Percentiles rank a stretch among this genome's conserved stretches.
Evolutionary conservation across 1,140 invertebrate species (phyloP).

Genomic region (Paraescarpia echinospica): DNA sequence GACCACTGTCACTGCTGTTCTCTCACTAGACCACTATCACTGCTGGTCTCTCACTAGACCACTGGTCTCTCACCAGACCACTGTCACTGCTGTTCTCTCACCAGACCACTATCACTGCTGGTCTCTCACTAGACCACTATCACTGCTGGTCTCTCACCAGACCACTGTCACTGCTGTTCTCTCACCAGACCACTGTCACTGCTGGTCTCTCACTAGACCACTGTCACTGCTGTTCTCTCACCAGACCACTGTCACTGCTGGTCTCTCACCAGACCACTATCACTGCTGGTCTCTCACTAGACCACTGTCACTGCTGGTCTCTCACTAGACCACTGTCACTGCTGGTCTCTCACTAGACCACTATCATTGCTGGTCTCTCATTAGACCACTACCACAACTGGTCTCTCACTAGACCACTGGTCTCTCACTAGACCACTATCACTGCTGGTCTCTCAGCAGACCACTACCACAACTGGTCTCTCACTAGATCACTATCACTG

Average conservation of each 20-base stretch:
- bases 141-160: too few relatives aligned
- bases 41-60: not conserved
- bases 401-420: not conserved
- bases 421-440: not conserved
- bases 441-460: not conserved
- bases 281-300: not conserved
- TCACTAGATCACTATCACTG: not conserved
- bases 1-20: too few relatives aligned
- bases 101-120: not conserved
- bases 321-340: too few relatives aligned
- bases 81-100: not conserved
- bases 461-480: not conserved
- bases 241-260: not conserved
- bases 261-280: not conserved
- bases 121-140: not conserved
- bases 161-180: too few relatives aligned
- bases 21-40: not conserved
- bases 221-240: not conserved
- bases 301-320: too few relatives aligned
- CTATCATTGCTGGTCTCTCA: too few relatives aligned
- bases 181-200: too few relatives aligned
- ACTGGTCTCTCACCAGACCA: not conserved
- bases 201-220: not conserved
- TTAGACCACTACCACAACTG: not conserved
- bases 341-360: too few relatives aligned